Percentiles rank a stretch among this genome's conserved stretches.
Conservation (phyloP, 2,797 vertebrate species). For the Chanos chanos region DNA sequence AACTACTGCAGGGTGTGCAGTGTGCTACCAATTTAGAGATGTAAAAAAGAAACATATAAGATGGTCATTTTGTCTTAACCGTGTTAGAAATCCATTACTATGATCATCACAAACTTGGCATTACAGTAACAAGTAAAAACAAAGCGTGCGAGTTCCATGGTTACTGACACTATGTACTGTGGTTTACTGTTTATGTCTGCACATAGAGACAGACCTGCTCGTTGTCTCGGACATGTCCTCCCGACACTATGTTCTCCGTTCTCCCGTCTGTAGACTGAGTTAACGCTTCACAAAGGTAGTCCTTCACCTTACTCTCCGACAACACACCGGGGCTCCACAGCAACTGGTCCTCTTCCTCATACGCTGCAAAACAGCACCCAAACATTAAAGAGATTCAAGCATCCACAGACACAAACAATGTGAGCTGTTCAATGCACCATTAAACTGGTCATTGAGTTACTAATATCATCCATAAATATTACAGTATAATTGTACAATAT, state of each 20-base stretch:
- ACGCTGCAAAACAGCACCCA: conserved; percentile 68
- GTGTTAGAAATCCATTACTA: too few species aligned
- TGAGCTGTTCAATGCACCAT: too few species aligned
- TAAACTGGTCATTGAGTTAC: too few species aligned
- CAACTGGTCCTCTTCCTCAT: conserved; percentile 90
- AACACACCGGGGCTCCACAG: conserved; percentile 87
- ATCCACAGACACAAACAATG: neutral
- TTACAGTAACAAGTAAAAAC: too few species aligned
- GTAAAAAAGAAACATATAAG: too few species aligned
- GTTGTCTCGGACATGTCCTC: conserved; percentile 81
- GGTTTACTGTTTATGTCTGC: too few species aligned
- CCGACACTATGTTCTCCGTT: conserved; percentile 71
- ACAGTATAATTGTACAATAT: neutral
- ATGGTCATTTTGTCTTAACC: too few species aligned
- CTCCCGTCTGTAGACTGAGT: conserved; percentile 79
- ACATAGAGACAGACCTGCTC: conserved; percentile 78
- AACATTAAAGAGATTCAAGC: neutral
- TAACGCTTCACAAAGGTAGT: conserved; percentile 83
- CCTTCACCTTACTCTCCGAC: conserved; percentile 85
- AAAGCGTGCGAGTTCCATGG: too few species aligned
- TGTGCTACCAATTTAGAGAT: too few species aligned
- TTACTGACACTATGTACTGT: too few species aligned
- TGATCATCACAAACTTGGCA: too few species aligned
- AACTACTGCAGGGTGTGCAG: neutral
- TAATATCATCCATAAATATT: neutral